These are phyloP conservation scores for Dasypogon diadema DNA, from an alignment of 2,888 invertebrate species.

Conservation along the genomic window DNA sequence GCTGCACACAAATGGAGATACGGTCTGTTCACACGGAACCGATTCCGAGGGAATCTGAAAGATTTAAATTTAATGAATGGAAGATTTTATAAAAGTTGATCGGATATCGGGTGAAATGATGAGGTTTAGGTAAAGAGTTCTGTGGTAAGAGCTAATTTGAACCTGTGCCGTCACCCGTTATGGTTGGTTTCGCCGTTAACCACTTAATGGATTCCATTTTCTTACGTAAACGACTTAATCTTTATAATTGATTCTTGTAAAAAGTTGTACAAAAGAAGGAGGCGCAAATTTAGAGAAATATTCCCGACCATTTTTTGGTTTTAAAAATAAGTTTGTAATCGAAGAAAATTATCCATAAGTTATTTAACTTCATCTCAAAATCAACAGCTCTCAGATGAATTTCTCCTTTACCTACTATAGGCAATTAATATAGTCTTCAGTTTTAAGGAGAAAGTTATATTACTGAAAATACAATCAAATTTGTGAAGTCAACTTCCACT, in stretches of 20 bases:
- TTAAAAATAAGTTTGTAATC: too few species aligned
- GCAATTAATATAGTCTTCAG: too few species aligned
- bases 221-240: slow-evolving; percentile 6
- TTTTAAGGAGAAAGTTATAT: too few species aligned
- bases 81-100: slow-evolving; percentile 38
- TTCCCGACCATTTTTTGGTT: too few species aligned
- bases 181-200: slow-evolving; percentile 16
- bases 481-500: too few species aligned
- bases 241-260: neutral
- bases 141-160: slow-evolving; percentile 15
- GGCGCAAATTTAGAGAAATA: too few species aligned
- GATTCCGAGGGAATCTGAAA: neutral
- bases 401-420: too few species aligned
- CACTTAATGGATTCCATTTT: slow-evolving; percentile 11
- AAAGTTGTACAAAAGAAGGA: neutral
- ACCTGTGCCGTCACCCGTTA: slow-evolving; percentile 22
- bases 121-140: slow-evolving; percentile 4
- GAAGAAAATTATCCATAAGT: too few species aligned
- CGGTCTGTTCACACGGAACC: slow-evolving; percentile 53
- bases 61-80: slow-evolving; percentile 37
- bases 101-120: slow-evolving; percentile 1
- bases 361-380: too few species aligned
- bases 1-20: slow-evolving; percentile 53
- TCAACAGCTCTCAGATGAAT: too few species aligned
- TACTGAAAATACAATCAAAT: too few species aligned